phyloP scores from a whole-genome alignment of 2,113 vertebrate species.

The Tricholaema leucomelas region DNA sequence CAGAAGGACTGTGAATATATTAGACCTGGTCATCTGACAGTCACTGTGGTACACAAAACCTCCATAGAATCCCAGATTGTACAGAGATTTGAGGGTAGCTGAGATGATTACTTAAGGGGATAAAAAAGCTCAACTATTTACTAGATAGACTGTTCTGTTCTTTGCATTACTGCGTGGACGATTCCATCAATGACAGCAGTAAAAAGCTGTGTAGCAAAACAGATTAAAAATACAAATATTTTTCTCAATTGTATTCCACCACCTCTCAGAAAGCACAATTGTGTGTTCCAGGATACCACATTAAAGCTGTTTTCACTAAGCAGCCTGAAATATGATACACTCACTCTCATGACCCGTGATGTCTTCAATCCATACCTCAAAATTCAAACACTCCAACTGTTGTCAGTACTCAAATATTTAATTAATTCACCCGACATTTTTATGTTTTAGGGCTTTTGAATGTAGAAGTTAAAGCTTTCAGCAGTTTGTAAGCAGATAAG shows the following conservation, averaged over 20 bases:
- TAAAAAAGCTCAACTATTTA: background rate
- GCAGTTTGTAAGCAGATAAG: slow-evolving; percentile 47
- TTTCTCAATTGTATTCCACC: background rate
- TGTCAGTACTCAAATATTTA: slow-evolving; percentile 57
- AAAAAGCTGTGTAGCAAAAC: background rate
- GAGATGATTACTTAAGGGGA: background rate
- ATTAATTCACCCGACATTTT: slow-evolving; percentile 65
- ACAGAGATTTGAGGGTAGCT: background rate
- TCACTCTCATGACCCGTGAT: background rate
- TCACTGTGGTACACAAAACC: background rate
- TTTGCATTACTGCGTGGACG: background rate
- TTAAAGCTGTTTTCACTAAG: background rate
- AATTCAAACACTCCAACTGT: slow-evolving; percentile 31
- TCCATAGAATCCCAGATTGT: rapidly evolving
- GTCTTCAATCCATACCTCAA: background rate
- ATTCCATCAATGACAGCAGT: background rate
- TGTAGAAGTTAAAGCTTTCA: slow-evolving; percentile 48
- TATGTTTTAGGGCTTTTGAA: slow-evolving; percentile 40
- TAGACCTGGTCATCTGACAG: background rate
- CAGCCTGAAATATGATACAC: slow-evolving; percentile 43
- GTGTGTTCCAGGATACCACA: background rate
- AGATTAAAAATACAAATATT: background rate
- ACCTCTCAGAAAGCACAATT: background rate
- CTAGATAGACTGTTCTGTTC: background rate
- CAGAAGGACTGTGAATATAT: background rate